These are phyloP conservation scores for Sacculina carcini DNA, from an alignment of 2,888 invertebrate genomes.

Conservation along the genomic window DNA sequence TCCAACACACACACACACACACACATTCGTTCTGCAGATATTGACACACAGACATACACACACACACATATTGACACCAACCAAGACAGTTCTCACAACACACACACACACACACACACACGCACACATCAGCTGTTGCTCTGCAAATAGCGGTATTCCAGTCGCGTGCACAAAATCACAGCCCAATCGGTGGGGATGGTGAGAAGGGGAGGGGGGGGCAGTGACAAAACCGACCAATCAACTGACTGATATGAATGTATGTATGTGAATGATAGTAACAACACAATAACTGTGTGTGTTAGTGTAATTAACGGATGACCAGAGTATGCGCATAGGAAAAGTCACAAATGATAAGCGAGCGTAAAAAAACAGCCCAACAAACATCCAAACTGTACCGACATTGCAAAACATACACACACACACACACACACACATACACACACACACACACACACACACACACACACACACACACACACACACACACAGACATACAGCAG, in stretches of 20 bases:
- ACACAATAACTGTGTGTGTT: background rate
- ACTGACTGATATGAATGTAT: background rate
- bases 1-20: no score
- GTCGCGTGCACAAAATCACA: background rate
- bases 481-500: no score
- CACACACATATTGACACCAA: conserved; percentile 3
- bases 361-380: no score
- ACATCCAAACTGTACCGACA: no score
- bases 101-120: conserved; percentile 6
- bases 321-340: no score
- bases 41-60: background rate
- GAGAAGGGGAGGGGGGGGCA: conserved; percentile 3
- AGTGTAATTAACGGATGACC: background rate
- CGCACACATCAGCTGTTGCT: background rate
- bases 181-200: conserved; percentile 3
- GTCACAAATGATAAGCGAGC: no score
- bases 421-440: no score
- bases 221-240: background rate
- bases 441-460: no score
- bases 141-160: background rate
- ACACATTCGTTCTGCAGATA: background rate
- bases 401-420: no score
- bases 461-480: no score
- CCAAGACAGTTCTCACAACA: no score
- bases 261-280: background rate